These are phyloP conservation scores for Leucopsar rothschildi DNA, from an alignment of 2,113 vertebrate species.

Conservation along the genomic window DNA sequence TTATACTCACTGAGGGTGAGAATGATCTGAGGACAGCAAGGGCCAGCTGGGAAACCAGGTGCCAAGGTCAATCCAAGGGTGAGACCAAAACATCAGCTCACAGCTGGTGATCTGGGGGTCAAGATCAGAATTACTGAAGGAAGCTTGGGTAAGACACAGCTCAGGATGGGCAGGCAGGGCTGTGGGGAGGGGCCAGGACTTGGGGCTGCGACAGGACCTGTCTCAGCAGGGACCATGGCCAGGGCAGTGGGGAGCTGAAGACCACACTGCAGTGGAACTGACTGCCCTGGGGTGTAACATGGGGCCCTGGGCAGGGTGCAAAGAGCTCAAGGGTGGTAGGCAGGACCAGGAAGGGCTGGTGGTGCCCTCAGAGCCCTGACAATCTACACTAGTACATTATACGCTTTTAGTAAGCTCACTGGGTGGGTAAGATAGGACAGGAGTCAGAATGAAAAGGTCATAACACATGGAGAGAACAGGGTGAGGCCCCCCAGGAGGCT, in stretches of 20 bases:
- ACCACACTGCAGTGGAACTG: rapidly evolving
- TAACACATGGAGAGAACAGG: neutral
- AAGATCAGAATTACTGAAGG: neutral
- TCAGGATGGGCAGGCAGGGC: neutral
- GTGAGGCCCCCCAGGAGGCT: neutral
- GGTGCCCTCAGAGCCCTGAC: neutral
- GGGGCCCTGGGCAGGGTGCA: neutral
- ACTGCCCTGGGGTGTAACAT: neutral
- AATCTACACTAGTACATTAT: neutral
- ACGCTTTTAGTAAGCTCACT: neutral
- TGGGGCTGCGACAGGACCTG: rapidly evolving
- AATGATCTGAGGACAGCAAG: neutral
- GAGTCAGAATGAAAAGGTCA: neutral
- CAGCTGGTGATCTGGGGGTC: neutral
- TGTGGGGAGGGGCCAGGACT: rapidly evolving
- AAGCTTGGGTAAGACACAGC: neutral
- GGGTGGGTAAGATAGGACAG: neutral
- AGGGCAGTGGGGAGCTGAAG: neutral
- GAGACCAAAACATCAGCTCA: neutral
- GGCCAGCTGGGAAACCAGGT: neutral
- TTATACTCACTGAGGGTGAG: neutral
- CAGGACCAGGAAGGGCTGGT: neutral
- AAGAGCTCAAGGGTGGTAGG: neutral
- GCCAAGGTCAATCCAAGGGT: rapidly evolving
- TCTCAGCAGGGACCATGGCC: neutral